A percentile compares a stretch with the other conserved stretches of the same genome.
Conservation (phyloP, 2,888 invertebrate genomes). For the Serrognathus titanus region DNA sequence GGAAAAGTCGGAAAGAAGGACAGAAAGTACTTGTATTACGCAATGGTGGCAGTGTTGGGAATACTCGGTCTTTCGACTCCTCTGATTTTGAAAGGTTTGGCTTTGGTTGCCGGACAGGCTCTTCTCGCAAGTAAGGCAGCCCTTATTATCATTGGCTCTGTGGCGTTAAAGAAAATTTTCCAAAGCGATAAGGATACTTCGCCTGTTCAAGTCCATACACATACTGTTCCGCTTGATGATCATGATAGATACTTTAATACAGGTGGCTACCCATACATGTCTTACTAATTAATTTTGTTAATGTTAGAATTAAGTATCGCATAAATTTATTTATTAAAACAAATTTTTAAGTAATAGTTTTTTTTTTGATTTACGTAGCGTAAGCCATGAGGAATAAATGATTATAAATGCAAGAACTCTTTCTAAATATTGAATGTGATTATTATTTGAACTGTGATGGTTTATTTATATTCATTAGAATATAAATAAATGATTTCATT, state of each 20-base stretch:
- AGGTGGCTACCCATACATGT: constrained; percentile 18
- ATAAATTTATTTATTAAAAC: constrained; percentile 8
- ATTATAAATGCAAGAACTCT: too few relatives aligned
- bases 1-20: constrained; percentile 25
- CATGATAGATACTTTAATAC: constrained; percentile 27
- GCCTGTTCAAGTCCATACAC: constrained; percentile 62
- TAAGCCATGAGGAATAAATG: too few relatives aligned
- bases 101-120: constrained; percentile 68
- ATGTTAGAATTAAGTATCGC: not conserved
- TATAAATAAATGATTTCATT: too few relatives aligned
- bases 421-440: too few relatives aligned
- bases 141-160: constrained; percentile 67
- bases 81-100: constrained; percentile 65
- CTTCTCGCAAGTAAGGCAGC: constrained; percentile 71
- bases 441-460: too few relatives aligned
- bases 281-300: not conserved
- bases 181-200: constrained; percentile 59
- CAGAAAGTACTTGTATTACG: constrained; percentile 33
- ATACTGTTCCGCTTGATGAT: constrained; percentile 48
- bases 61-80: constrained; percentile 65
- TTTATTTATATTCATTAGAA: too few relatives aligned
- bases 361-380: not conserved
- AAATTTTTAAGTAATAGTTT: not conserved
- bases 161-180: constrained; percentile 68
- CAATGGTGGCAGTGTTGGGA: constrained; percentile 43